These are phyloP conservation scores for Pteronura brasiliensis DNA, from an alignment of 2,113 vertebrate species.

Conservation along the genomic window DNA sequence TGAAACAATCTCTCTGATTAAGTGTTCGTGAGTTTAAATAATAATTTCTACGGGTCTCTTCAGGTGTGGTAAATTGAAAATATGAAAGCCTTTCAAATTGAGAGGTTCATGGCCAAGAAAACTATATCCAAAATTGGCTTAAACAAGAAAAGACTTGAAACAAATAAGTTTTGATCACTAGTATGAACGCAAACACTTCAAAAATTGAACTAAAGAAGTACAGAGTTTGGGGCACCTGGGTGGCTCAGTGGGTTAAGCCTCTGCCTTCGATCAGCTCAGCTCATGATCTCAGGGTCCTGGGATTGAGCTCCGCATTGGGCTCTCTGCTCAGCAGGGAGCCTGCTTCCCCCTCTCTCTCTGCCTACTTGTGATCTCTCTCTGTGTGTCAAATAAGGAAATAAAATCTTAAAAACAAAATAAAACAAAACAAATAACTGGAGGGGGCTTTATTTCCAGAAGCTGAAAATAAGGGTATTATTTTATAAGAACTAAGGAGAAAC, in stretches of 20 bases:
- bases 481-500: slow-evolving; percentile 63
- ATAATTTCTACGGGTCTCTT: slow-evolving; percentile 29
- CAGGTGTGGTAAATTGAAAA: slow-evolving; percentile 37
- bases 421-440: neutral
- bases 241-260: too few relatives aligned
- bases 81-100: slow-evolving; percentile 63
- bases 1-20: slow-evolving; percentile 52
- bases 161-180: slow-evolving; percentile 63
- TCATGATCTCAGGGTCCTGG: too few relatives aligned
- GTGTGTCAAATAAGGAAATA: too few relatives aligned
- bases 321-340: too few relatives aligned
- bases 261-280: too few relatives aligned
- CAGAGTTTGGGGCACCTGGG: neutral
- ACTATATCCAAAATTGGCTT: slow-evolving; percentile 22
- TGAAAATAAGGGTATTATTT: slow-evolving; percentile 62
- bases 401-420: too few relatives aligned
- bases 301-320: too few relatives aligned
- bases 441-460: neutral
- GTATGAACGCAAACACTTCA: slow-evolving; percentile 62
- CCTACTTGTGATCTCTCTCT: too few relatives aligned
- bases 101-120: slow-evolving; percentile 53
- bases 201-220: slow-evolving; percentile 59
- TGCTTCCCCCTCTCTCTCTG: too few relatives aligned
- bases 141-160: slow-evolving; percentile 62
- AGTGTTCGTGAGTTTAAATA: slow-evolving; percentile 48